Conservation (phyloP, 2,797 vertebrate genomes). For the Atherinosoma microstoma region DNA sequence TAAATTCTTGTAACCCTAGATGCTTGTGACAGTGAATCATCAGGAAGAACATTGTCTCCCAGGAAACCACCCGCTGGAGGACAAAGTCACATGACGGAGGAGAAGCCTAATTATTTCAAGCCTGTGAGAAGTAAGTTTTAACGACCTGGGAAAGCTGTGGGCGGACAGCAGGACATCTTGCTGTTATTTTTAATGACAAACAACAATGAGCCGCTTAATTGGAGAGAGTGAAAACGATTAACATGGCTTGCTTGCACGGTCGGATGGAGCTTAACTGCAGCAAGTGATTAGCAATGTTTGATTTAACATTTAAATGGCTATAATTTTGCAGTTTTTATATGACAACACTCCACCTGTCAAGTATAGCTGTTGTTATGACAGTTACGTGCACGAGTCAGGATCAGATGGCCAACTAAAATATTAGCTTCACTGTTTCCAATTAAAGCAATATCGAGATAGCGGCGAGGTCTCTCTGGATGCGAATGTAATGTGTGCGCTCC, state of each 20-base stretch:
- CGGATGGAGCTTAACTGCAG: constrained; percentile 12
- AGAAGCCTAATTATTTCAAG: constrained; percentile 79
- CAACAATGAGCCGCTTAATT: constrained; percentile 60
- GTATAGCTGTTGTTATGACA: constrained; percentile 42
- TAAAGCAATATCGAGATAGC: constrained; percentile 47
- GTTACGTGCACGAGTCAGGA: constrained; percentile 6
- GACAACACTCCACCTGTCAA: constrained; percentile 19
- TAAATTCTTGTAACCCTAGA: constrained; percentile 79
- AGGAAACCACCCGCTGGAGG: constrained; percentile 78
- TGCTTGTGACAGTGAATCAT: constrained; percentile 78
- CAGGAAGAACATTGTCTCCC: constrained; percentile 77
- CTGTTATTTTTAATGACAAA: constrained; percentile 58
- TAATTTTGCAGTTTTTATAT: constrained; percentile 1
- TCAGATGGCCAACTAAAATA: constrained; percentile 52
- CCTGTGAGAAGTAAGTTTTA: constrained; percentile 93
- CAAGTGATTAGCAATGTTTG: constrained; percentile 35
- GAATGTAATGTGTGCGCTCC: constrained; percentile 30
- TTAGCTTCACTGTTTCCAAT: constrained; percentile 51
- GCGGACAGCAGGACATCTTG: constrained; percentile 44
- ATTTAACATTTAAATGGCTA: constrained; percentile 25
- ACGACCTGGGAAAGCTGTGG: constrained; percentile 53
- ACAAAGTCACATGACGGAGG: constrained; percentile 79
- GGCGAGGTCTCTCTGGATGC: constrained; percentile 33
- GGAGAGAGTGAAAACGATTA: constrained; percentile 29
- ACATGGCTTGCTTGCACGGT: constrained; percentile 12